phyloP scores from a whole-genome alignment of 2,888 invertebrate species.

The Coleophora flavipennella region DNA sequence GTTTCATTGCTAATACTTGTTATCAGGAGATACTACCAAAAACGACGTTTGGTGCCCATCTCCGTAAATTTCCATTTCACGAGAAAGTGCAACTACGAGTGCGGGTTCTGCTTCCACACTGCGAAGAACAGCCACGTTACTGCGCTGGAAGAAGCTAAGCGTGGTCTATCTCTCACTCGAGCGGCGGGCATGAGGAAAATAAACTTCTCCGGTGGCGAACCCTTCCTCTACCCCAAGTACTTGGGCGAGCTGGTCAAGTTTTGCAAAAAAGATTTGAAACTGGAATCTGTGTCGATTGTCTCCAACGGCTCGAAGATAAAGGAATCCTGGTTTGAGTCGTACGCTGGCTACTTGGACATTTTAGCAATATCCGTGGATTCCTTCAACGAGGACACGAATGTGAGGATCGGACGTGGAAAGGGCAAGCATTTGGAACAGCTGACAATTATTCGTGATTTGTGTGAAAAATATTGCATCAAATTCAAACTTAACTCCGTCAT shows the following conservation, averaged over 20 bases:
- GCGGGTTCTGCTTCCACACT: constrained; percentile 4
- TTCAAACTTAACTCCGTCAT: constrained; percentile 7
- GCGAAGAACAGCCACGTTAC: constrained; percentile 3
- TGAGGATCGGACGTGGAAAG: constrained; percentile 6
- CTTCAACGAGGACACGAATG: constrained; percentile 5
- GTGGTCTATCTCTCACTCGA: neutral
- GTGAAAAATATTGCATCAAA: constrained; percentile 6
- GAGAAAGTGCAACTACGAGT: constrained; percentile 1
- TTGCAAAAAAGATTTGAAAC: constrained; percentile 3
- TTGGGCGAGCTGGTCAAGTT: constrained; percentile 6
- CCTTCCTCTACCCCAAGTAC: constrained; percentile 6
- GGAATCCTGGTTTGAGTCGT: constrained; percentile 3
- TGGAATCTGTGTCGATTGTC: constrained; percentile 7
- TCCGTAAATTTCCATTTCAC: constrained; percentile 1
- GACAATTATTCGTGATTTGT: constrained; percentile 4
- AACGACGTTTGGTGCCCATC: neutral
- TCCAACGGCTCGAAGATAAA: constrained; percentile 7
- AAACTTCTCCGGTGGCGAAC: constrained; percentile 8
- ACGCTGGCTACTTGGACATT: constrained; percentile 3
- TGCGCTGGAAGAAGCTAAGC: too few relatives aligned
- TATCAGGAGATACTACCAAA: too few relatives aligned
- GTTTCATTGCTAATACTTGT: too few relatives aligned
- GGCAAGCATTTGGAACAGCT: constrained; percentile 4
- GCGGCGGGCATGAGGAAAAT: constrained; percentile 7
- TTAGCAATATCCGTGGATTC: constrained; percentile 7